A percentile compares a stretch with the other conserved stretches of the same genome.
Conservation (phyloP, 2,113 vertebrate species). For the Aptenodytes forsteri region DNA sequence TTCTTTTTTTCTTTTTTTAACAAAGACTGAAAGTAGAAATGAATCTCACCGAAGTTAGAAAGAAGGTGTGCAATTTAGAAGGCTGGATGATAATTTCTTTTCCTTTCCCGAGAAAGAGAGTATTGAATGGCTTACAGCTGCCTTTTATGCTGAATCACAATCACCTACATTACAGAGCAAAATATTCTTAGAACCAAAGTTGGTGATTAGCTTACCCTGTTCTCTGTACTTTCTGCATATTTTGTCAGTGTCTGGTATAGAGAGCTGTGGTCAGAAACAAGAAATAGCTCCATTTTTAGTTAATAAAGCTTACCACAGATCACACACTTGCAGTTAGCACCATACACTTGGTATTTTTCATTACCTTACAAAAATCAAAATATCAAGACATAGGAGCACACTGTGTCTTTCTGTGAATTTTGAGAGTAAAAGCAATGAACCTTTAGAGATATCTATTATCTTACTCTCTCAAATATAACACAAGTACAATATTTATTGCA, state of each 20-base stretch:
- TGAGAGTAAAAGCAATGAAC: constrained; percentile 6
- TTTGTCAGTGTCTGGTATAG: not conserved
- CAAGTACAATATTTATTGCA: not conserved
- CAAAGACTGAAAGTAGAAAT: constrained; percentile 50
- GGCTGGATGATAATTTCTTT: not conserved
- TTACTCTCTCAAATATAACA: not conserved
- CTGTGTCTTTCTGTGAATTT: not conserved
- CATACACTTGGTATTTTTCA: not conserved
- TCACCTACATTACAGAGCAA: constrained; percentile 7
- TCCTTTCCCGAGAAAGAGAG: not conserved
- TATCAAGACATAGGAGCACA: not conserved
- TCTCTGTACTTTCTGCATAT: not conserved
- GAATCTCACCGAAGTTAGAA: constrained; percentile 2
- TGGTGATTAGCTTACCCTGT: not conserved
- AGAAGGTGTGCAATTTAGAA: constrained; percentile 27
- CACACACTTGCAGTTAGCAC: not conserved
- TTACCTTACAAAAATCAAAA: not conserved
- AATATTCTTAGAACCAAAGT: not conserved
- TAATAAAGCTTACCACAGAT: constrained; percentile 17
- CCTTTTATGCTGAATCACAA: constrained; percentile 59
- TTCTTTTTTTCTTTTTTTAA: constrained; percentile 54
- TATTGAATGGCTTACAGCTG: not conserved
- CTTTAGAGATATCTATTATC: constrained; percentile 15
- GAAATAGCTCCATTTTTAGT: not conserved
- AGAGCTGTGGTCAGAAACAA: not conserved